Base-by-base conservation (phyloP, 2,888 invertebrate genomes). In the Polydesmus complanatus region DNA sequence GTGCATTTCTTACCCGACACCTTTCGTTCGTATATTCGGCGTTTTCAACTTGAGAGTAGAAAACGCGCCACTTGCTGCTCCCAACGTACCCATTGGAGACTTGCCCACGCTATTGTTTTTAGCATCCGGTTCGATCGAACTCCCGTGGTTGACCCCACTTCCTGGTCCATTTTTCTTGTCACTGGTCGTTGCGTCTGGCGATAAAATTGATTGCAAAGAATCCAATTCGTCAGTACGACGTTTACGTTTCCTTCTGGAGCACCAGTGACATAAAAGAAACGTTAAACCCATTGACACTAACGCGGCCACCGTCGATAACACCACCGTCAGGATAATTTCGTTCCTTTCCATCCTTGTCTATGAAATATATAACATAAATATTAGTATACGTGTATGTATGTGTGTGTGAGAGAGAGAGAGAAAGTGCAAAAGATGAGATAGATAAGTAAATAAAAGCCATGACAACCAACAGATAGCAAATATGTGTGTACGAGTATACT, bases 1-100 rank as follows among this genome's bases (percentile, higher is more conserved):
- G n/a, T n/a, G n/a, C n/a, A n/a, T n/a, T n/a, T n/a, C 85, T 84
- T 73, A 85, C 85, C 84, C 85, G 61, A 85, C 74, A 25, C 84
- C 82, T 70, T 85, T 85, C 14, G 85, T 85, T 67, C 83, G 83
- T 68, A 86, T 85, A 58, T 85, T 77, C 0, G 85, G 85, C 19
- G 85, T 84, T 73, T 83, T 84, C 68, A 85, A 72, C 68, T 78
- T 84, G 60, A 85, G 77, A 18, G 63, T 37, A 37, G 37, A 37
- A 8, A 37, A 37, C 14, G 37, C 37, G 5, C 37, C 37, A 37
- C 37, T 37, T 14, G 37, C 37, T 14, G 37, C 37, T 14, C 8
- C 37, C 5, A 14, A 5, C 5, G 8, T 8, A 37, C 37, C 37
- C 5, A 5, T 37, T 5, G 37, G 37, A 14, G 48, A 18, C 14